phyloP scores from a whole-genome alignment of 2,113 vertebrate species.

The Myodes glareolus region DNA sequence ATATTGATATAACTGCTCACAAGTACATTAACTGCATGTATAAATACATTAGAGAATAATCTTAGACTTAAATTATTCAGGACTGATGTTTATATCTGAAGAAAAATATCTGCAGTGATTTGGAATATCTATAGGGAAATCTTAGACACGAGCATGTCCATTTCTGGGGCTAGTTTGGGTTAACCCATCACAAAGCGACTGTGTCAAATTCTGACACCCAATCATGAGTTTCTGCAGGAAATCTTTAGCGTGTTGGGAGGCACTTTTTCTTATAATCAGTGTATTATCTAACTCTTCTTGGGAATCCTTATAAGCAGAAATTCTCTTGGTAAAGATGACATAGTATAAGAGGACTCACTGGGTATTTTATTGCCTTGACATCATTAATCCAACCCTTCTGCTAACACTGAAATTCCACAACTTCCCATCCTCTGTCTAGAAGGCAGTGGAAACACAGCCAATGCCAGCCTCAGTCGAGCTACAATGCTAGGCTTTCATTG shows the following conservation, averaged over 20 bases:
- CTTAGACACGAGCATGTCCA: neutral
- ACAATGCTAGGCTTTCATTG: neutral
- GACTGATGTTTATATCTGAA: neutral
- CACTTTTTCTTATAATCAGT: neutral
- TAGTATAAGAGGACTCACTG: neutral
- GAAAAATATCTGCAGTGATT: neutral
- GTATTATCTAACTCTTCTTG: neutral
- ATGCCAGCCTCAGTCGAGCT: neutral
- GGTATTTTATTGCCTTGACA: neutral
- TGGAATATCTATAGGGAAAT: neutral
- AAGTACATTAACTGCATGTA: neutral
- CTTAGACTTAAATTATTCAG: conserved; percentile 11
- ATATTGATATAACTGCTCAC: neutral
- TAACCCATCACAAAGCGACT: neutral
- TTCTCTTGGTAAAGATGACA: neutral
- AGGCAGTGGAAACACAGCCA: too few species aligned
- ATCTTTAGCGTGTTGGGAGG: neutral
- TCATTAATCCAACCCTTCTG: neutral
- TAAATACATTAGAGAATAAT: neutral
- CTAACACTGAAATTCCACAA: neutral
- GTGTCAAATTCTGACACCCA: neutral
- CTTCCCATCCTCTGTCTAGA: neutral
- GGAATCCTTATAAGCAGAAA: neutral
- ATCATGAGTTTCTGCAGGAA: neutral
- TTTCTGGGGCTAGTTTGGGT: neutral